phyloP scores from a whole-genome alignment of 2,888 invertebrate species.

The Noctua janthe region DNA sequence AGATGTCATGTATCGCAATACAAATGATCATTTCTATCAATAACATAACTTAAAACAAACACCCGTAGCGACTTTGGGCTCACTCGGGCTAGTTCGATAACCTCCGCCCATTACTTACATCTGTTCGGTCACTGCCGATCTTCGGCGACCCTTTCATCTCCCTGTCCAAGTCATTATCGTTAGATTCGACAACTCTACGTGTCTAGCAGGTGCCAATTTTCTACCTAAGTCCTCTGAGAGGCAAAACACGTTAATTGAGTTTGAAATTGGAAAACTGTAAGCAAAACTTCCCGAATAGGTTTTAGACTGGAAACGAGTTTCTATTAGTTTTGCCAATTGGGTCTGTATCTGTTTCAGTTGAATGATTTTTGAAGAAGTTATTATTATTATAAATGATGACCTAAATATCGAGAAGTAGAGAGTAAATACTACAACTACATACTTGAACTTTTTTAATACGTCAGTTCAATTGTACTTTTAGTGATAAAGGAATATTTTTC shows the following conservation, averaged over 20 bases:
- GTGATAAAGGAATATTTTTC: not conserved
- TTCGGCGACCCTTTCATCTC: slow-evolving; percentile 82
- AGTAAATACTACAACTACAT: not conserved
- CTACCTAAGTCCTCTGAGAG: slow-evolving; percentile 65
- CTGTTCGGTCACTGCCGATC: slow-evolving; percentile 70
- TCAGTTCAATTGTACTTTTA: not conserved
- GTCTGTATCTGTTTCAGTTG: slow-evolving; percentile 7
- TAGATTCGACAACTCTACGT: slow-evolving; percentile 67
- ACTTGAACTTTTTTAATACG: not conserved
- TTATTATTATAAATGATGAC: not conserved
- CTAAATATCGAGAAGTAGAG: not conserved
- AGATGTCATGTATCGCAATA: slow-evolving; percentile 3
- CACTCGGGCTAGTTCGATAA: slow-evolving; percentile 77
- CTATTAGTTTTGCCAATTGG: slow-evolving; percentile 53
- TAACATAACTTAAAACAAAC: slow-evolving; percentile 58
- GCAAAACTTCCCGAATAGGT: slow-evolving; percentile 53
- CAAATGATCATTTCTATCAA: slow-evolving; percentile 34
- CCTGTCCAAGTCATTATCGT: slow-evolving; percentile 69
- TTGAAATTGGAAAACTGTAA: slow-evolving; percentile 57
- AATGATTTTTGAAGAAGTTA: slow-evolving; percentile 24
- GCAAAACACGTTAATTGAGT: slow-evolving; percentile 55
- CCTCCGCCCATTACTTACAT: slow-evolving; percentile 70
- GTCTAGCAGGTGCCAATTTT: slow-evolving; percentile 49
- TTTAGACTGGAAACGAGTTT: slow-evolving; percentile 52
- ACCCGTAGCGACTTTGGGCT: slow-evolving; percentile 46